Conservation (phyloP, 2,797 vertebrate genomes). For the Micropoecilia bifurca region DNA sequence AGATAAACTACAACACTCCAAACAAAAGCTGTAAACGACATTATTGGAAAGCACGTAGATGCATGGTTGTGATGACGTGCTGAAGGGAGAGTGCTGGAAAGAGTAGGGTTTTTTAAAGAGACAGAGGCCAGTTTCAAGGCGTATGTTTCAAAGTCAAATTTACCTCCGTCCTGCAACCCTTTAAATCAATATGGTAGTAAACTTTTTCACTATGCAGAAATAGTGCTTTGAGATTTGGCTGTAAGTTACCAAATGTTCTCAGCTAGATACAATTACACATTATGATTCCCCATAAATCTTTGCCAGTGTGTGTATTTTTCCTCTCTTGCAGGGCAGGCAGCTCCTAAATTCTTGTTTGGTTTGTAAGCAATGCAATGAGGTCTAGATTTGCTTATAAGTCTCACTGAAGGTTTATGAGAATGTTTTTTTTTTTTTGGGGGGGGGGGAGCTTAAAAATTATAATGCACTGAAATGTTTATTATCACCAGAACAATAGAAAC, state of each 20-base stretch:
- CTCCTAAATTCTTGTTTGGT: not conserved
- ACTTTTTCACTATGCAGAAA: not conserved
- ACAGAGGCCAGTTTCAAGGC: not conserved
- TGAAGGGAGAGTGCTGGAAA: too few species aligned
- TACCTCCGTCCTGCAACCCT: not conserved
- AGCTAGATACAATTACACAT: not conserved
- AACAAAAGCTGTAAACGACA: too few species aligned
- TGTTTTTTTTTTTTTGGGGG: not conserved
- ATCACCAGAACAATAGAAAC: not conserved
- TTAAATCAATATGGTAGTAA: not conserved
- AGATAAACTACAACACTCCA: too few species aligned
- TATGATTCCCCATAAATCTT: not conserved
- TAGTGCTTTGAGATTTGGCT: not conserved
- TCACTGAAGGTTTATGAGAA: not conserved
- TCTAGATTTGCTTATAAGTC: not conserved
- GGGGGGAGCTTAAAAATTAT: not conserved
- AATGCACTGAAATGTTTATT: not conserved
- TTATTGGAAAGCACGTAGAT: too few species aligned
- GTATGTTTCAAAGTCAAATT: not conserved
- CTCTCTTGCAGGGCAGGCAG: not conserved
- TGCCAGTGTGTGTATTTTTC: constrained; percentile 3
- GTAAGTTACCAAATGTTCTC: not conserved
- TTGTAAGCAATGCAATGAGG: not conserved
- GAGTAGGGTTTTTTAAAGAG: not conserved
- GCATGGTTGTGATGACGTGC: too few species aligned